A percentile compares a stretch with the other conserved stretches of the same genome.
Conservation (phyloP, 2,888 invertebrate genomes). For the Drosophila pseudotakahashii region DNA sequence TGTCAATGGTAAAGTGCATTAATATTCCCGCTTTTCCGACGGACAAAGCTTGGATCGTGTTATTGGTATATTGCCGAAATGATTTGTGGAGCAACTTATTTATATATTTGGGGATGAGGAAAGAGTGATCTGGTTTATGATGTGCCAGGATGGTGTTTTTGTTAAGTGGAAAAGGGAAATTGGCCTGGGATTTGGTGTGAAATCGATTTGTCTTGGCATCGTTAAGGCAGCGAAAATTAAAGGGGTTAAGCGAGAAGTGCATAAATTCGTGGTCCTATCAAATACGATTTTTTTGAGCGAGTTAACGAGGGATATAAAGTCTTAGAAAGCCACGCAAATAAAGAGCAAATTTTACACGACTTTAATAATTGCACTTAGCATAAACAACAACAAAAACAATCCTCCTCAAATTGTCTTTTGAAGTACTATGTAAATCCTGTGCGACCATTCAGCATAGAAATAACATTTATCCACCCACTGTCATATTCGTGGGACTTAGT, state of each 20-base stretch:
- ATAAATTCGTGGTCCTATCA: no score
- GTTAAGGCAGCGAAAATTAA: background rate
- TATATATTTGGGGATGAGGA: slow-evolving; percentile 13
- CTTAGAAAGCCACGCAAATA: no score
- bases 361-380: no score
- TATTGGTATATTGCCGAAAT: slow-evolving; percentile 24
- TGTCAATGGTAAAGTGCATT: slow-evolving; percentile 56
- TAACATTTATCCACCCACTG: slow-evolving; percentile 5
- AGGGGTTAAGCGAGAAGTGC: background rate
- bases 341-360: no score
- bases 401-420: no score
- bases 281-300: no score
- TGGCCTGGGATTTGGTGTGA: slow-evolving; percentile 28
- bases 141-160: slow-evolving; percentile 25
- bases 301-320: no score
- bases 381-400: no score
- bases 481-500: background rate
- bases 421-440: background rate
- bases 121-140: slow-evolving; percentile 36
- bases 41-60: slow-evolving; percentile 21
- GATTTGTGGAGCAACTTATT: slow-evolving; percentile 30
- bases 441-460: background rate
- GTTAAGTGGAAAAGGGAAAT: slow-evolving; percentile 16
- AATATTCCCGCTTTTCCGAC: slow-evolving; percentile 33
- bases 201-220: slow-evolving; percentile 23